Percentiles rank a stretch among this genome's conserved stretches.
Evolutionary conservation across 2,113 vertebrate species (phyloP).

Genomic region (Melanotaenia duboulayi): DNA sequence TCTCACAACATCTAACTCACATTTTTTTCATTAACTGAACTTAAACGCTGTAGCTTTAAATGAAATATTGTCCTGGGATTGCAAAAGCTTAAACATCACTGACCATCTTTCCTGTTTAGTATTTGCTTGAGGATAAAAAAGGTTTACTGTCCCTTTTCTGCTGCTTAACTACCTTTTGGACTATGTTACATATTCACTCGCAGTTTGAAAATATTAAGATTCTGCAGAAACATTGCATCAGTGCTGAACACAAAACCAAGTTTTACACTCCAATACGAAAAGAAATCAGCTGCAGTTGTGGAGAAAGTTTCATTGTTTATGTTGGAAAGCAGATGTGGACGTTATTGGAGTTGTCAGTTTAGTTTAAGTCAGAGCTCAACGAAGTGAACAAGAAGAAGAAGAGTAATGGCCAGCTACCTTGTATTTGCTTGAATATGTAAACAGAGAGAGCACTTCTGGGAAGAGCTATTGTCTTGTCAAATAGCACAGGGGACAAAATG

Average conservation of each 20-base stretch:
- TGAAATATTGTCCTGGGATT: neutral
- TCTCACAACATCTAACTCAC: neutral
- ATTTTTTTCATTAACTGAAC: conserved; percentile 27
- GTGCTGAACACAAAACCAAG: conserved; percentile 27
- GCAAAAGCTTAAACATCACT: conserved; percentile 1
- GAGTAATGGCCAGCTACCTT: conserved; percentile 32
- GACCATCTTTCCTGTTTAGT: neutral
- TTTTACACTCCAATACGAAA: conserved; percentile 14
- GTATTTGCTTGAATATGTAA: conserved; percentile 54
- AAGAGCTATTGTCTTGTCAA: conserved; percentile 22
- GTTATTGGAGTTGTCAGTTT: conserved; percentile 29
- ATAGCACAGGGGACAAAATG: conserved; percentile 44
- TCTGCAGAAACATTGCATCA: neutral
- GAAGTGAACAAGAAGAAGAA: conserved; percentile 35
- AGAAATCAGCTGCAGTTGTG: neutral
- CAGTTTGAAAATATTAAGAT: neutral
- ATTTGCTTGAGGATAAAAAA: too few relatives aligned
- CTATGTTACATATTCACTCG: conserved; percentile 17
- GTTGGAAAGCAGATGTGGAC: conserved; percentile 9
- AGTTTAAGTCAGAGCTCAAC: conserved; percentile 35
- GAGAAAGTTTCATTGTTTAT: conserved; percentile 28
- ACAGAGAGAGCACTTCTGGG: conserved; percentile 39
- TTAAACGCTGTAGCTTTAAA: conserved; percentile 17
- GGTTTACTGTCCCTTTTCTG: neutral
- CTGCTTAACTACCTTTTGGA: neutral